phyloP scores from a whole-genome alignment of 2,113 vertebrate genomes.

The Thinocorus orbignyianus region DNA sequence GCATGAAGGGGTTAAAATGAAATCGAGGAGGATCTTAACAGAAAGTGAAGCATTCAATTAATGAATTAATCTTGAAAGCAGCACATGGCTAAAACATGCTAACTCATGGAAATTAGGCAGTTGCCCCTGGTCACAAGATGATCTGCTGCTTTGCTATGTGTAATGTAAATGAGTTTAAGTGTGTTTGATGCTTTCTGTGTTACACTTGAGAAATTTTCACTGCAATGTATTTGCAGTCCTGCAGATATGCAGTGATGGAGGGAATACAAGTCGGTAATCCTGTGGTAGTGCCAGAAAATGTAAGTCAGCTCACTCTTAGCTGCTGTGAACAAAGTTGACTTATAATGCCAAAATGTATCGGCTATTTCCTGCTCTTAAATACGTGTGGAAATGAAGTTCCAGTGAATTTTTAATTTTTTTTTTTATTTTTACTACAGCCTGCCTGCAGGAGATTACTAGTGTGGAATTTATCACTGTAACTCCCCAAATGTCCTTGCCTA shows the following conservation, averaged over 20 bases:
- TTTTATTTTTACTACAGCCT: neutral
- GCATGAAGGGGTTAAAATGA: neutral
- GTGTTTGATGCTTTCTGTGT: neutral
- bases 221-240: neutral
- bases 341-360: neutral
- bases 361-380: neutral
- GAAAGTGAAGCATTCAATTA: neutral
- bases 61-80: neutral
- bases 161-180: neutral
- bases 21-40: neutral
- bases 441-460: neutral
- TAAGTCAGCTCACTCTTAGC: neutral
- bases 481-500: neutral
- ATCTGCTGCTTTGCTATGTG: neutral
- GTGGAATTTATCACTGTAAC: neutral
- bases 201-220: neutral
- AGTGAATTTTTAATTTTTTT: neutral
- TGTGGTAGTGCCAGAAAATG: neutral
- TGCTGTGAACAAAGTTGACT: neutral
- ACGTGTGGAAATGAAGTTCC: neutral
- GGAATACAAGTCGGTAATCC: neutral
- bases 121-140: neutral
- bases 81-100: neutral
- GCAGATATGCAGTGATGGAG: neutral
- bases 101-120: neutral